Conservation (phyloP, 2,888 invertebrate species). For the Zaprionus bogoriensis region DNA sequence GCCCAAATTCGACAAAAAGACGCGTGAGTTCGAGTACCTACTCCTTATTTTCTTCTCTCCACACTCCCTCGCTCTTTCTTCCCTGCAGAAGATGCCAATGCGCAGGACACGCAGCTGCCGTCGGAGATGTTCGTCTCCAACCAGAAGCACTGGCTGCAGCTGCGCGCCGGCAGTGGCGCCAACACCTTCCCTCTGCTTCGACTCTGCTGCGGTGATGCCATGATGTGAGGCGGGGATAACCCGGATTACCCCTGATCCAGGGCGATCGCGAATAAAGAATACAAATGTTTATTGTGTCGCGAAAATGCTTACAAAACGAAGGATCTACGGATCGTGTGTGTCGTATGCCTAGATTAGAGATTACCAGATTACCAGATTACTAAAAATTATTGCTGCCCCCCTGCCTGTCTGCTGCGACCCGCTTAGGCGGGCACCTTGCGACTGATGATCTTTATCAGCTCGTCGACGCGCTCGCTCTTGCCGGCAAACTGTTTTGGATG, state of each 20-base stretch:
- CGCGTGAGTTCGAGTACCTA: conserved; percentile 42
- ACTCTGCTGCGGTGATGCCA: conserved; percentile 68
- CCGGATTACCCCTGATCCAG: too few species aligned
- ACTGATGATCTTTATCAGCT: conserved; percentile 90
- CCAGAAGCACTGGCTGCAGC: conserved; percentile 93
- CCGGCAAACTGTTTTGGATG: conserved; percentile 92
- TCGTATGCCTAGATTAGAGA: too few species aligned
- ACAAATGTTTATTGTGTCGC: conserved; percentile 71
- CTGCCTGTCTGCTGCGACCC: neutral
- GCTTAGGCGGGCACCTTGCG: conserved; percentile 84
- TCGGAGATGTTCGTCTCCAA: conserved; percentile 97
- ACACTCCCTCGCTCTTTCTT: neutral
- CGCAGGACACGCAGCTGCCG: conserved; percentile 87
- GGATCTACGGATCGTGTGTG: conserved; percentile 61
- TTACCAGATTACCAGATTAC: conserved; percentile 26
- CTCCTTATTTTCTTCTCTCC: neutral
- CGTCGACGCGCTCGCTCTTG: conserved; percentile 90
- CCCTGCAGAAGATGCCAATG: conserved; percentile 82
- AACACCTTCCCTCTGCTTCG: conserved; percentile 67
- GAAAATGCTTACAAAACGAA: conserved; percentile 73
- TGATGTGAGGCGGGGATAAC: too few species aligned
- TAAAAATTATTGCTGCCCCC: conserved; percentile 13
- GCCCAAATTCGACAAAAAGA: conserved; percentile 71
- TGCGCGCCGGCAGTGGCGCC: conserved; percentile 85
- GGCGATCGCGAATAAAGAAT: conserved; percentile 28